Evolutionary conservation across 2,113 vertebrate genomes (phyloP).

Genomic region (Emydura subglobosa): DNA sequence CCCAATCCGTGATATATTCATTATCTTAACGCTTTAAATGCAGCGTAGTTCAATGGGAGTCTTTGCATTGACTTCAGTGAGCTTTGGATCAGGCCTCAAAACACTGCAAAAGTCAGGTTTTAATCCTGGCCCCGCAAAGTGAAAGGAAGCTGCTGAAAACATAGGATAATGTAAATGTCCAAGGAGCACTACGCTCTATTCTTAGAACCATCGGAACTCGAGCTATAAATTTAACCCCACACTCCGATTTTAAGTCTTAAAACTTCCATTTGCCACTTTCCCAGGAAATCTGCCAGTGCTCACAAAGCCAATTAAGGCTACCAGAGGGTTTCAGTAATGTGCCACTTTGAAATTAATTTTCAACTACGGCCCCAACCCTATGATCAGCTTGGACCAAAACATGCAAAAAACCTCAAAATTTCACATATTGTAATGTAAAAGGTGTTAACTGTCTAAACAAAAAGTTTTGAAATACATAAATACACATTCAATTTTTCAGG

Average conservation of each 20-base stretch:
- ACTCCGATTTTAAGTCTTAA: not conserved
- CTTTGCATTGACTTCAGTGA: not conserved
- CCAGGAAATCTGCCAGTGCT: not conserved
- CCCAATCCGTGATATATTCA: not conserved
- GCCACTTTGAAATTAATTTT: not conserved
- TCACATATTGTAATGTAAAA: fast-evolving
- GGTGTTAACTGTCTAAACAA: too few species aligned
- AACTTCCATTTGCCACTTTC: not conserved
- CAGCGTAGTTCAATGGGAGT: not conserved
- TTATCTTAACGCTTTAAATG: not conserved
- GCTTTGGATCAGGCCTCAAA: not conserved
- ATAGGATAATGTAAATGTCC: not conserved
- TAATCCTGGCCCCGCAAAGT: not conserved
- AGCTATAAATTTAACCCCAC: not conserved
- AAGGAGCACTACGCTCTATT: fast-evolving
- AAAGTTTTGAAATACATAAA: too few species aligned
- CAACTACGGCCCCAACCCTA: not conserved
- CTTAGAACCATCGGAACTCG: not conserved
- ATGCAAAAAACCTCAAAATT: not conserved
- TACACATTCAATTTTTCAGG: too few species aligned
- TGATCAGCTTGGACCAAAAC: not conserved
- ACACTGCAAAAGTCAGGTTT: not conserved
- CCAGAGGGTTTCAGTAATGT: not conserved
- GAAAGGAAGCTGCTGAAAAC: not conserved
- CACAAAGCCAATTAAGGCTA: not conserved